A percentile compares a stretch with the other conserved stretches of the same genome.
phyloP scores from a whole-genome alignment of 2,888 invertebrate species.

The Oligia latruncula region DNA sequence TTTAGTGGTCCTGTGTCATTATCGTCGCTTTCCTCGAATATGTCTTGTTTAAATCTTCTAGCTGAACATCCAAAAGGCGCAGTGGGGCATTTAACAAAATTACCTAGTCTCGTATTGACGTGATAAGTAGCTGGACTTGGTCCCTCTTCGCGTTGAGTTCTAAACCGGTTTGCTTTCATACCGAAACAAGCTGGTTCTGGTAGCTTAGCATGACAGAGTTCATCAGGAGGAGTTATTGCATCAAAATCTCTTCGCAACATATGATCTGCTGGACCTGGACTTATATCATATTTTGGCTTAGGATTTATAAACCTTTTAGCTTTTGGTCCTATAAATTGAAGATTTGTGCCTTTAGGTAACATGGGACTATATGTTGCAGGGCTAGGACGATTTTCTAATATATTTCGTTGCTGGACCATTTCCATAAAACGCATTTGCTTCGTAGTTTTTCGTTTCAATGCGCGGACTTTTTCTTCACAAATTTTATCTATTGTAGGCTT shows the following conservation, averaged over 20 bases:
- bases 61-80: conserved; percentile 79
- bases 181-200: conserved; percentile 79
- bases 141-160: conserved; percentile 70
- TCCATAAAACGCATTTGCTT: conserved; percentile 83
- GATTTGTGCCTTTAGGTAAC: conserved; percentile 70
- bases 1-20: conserved; percentile 49
- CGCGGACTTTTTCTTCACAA: conserved; percentile 79
- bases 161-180: conserved; percentile 78
- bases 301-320: conserved; percentile 72
- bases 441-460: conserved; percentile 75
- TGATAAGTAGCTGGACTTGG: conserved; percentile 81
- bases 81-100: conserved; percentile 70
- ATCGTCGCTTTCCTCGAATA: conserved; percentile 64
- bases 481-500: conserved; percentile 66
- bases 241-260: conserved; percentile 80
- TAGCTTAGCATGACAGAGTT: conserved; percentile 73
- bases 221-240: conserved; percentile 62
- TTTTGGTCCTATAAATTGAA: conserved; percentile 75
- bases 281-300: conserved; percentile 58
- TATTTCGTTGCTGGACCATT: conserved; percentile 76
- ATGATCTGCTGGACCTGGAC: conserved; percentile 81
- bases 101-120: conserved; percentile 65
- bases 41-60: conserved; percentile 74
- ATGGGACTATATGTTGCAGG: conserved; percentile 79
- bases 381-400: conserved; percentile 78